Evolutionary conservation across 1,140 invertebrate genomes (phyloP).

Genomic region (Megathymus violae): DNA sequence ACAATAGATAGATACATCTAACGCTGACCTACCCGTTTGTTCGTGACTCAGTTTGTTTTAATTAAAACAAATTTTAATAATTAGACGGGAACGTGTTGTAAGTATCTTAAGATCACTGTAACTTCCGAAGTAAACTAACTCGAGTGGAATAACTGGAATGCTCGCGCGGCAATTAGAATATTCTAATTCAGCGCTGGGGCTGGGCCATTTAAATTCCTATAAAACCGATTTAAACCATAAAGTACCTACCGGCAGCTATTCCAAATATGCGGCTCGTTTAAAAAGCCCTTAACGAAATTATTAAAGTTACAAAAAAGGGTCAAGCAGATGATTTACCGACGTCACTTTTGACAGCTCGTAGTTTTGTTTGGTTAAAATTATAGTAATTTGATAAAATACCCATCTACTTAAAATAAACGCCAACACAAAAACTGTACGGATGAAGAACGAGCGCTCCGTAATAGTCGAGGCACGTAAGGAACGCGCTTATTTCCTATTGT

Average conservation of each 20-base stretch:
- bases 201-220: constrained; percentile 70
- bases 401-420: constrained; percentile 75
- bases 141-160: constrained; percentile 23
- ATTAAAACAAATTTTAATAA: constrained; percentile 27
- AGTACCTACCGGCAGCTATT: constrained; percentile 72
- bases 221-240: constrained; percentile 68
- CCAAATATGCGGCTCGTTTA: constrained; percentile 72
- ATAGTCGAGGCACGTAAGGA: constrained; percentile 62
- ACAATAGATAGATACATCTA: neutral
- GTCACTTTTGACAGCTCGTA: constrained; percentile 78
- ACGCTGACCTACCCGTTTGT: neutral
- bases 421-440: constrained; percentile 44
- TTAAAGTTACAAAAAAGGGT: constrained; percentile 73
- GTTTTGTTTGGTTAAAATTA: constrained; percentile 77
- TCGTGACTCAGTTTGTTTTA: constrained; percentile 5
- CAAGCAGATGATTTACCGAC: constrained; percentile 75
- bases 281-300: constrained; percentile 79
- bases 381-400: constrained; percentile 79
- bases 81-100: constrained; percentile 24
- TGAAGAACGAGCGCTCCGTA: constrained; percentile 45
- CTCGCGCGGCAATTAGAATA: constrained; percentile 29
- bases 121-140: constrained; percentile 24
- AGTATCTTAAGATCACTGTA: constrained; percentile 18
- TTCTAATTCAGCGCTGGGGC: constrained; percentile 28
- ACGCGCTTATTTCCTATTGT: constrained; percentile 48